Conservation (phyloP, 1,140 invertebrate species). For the Manduca sexta region DNA sequence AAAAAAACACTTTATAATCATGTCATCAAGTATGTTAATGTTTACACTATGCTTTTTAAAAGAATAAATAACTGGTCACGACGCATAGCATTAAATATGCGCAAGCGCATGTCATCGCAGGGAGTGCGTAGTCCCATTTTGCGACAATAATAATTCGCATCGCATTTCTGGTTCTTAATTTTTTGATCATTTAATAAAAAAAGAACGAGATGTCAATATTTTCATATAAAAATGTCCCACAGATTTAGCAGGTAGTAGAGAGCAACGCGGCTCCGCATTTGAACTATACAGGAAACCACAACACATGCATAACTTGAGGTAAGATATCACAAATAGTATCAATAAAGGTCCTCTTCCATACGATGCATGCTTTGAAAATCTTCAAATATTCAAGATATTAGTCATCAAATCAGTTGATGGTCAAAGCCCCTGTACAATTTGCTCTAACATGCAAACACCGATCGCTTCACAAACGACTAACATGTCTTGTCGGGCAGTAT, state of each 20-base stretch:
- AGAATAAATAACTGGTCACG: too few relatives aligned
- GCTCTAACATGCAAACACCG: constrained; percentile 75
- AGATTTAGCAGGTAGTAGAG: constrained; percentile 88
- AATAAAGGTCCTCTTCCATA: too few relatives aligned
- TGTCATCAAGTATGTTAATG: too few relatives aligned
- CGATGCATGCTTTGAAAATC: too few relatives aligned
- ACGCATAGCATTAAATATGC: too few relatives aligned
- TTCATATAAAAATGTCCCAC: constrained; percentile 5
- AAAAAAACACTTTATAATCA: too few relatives aligned
- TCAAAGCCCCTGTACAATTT: constrained; percentile 62
- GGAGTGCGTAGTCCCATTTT: too few relatives aligned
- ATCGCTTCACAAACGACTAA: constrained; percentile 74
- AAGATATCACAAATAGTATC: constrained; percentile 25
- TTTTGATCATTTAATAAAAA: too few relatives aligned
- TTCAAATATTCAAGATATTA: neutral
- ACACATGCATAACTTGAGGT: constrained; percentile 85
- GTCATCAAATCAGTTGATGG: neutral
- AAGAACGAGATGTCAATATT: neutral
- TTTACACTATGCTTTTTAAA: too few relatives aligned
- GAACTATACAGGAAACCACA: constrained; percentile 94
- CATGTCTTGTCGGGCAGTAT: constrained; percentile 68
- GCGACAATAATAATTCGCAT: too few relatives aligned
- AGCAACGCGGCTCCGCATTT: constrained; percentile 95
- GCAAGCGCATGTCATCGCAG: too few relatives aligned
- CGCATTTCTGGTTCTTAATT: too few relatives aligned